phyloP scores from a whole-genome alignment of 23 tunicate genomes.

The Styela plicata region DNA sequence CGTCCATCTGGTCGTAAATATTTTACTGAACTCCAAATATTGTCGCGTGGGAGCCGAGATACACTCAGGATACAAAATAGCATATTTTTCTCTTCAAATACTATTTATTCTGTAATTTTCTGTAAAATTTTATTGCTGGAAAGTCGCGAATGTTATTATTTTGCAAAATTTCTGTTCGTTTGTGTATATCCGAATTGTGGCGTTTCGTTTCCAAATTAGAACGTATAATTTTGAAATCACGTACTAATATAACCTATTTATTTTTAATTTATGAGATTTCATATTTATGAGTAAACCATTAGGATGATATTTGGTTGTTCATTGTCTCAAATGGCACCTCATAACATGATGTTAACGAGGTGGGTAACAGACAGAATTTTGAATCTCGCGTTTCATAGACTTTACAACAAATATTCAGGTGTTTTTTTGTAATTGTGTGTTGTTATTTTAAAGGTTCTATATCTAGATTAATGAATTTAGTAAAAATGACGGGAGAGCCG shows the following conservation, averaged over 20 bases:
- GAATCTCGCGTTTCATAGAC: too few species aligned
- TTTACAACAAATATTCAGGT: too few species aligned
- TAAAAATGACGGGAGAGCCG: background rate
- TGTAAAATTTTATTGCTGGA: too few species aligned
- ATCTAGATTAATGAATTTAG: background rate
- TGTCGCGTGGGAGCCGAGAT: slow-evolving; percentile 11
- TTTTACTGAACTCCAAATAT: background rate
- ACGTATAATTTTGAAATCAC: background rate
- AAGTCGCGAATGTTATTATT: too few species aligned
- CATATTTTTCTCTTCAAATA: too few species aligned
- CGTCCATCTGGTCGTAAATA: slow-evolving; percentile 20
- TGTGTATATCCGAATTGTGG: too few species aligned
- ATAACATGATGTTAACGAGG: background rate
- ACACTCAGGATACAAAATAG: background rate
- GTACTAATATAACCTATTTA: background rate
- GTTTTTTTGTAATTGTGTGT: background rate
- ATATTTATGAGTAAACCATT: slow-evolving; percentile 18
- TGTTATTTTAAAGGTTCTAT: too few species aligned
- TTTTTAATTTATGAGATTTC: background rate
- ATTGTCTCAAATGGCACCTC: background rate
- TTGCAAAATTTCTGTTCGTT: too few species aligned
- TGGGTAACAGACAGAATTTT: background rate
- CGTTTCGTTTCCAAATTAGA: background rate
- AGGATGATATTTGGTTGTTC: background rate
- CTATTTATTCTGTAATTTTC: too few species aligned